Base-by-base conservation (phyloP, 2,797 vertebrate species). In the Sparidentex hasta region DNA sequence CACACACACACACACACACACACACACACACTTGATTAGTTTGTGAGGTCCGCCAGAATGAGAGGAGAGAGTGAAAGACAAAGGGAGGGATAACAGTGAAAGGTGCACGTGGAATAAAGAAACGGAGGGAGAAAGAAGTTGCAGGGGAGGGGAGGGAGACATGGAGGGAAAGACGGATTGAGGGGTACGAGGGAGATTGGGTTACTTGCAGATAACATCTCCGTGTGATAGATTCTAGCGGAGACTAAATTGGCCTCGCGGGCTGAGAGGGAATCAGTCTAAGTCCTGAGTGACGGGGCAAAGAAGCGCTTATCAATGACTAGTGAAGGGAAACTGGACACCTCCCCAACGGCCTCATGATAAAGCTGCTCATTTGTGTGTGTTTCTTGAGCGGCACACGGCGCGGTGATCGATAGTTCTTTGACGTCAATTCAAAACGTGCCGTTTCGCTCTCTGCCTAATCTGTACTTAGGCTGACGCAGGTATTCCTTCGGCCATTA, bases 211-310 rank as follows among this genome's bases (percentile, higher is more conserved):
- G 92, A 94, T 92, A 92, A 85, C 88, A 93, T 91, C 90, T 2
- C 86, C 50, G 76, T 56, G 82, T 90, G 82, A 92, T 91, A 92
- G 90, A 94, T 92, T 93, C 87, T 81, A 76, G 78, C 58, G 57
- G 84, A 83, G 89, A 87, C 90, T 90, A 93, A 92, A 93, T 90
- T 93, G 87, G 90, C 84, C 93, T 90, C 73, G 29, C 86, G 87
- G 92, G 90, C 90, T 88, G 90, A 88, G 84, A 86, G 80, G 57
- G 76, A 94, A 90, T 91, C 90, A 85, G 90, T 83, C 84, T 86
- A 82, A 89, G 88, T 89, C 88, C 74, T 91, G 89, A 92, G 86
- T 92, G 92, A 93, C 90, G 84, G 87, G 73, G 65, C 83, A 81
- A 78, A 65, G 81, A 73, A 81, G 74, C 6, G 80, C 83, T 94